Evolutionary conservation across 2,113 vertebrate species (phyloP).

Genomic region (Axis porcinus): DNA sequence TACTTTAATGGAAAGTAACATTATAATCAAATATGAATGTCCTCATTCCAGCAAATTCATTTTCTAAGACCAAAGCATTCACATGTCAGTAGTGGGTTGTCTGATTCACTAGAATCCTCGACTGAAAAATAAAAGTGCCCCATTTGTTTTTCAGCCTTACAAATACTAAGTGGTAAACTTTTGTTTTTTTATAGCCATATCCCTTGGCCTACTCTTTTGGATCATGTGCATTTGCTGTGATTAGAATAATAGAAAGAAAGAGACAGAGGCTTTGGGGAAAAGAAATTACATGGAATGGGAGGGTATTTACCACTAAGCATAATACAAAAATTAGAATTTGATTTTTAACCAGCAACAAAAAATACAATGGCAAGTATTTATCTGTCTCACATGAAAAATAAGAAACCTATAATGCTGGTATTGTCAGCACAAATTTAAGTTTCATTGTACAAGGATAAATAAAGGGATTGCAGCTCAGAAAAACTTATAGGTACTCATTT

Average conservation of each 20-base stretch:
- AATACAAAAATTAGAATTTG: not conserved
- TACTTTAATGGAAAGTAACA: not conserved
- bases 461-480: not conserved
- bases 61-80: not conserved
- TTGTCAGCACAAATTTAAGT: not conserved
- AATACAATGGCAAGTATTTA: not conserved
- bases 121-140: not conserved
- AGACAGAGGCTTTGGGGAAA: not conserved
- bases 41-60: not conserved
- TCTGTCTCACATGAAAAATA: not conserved
- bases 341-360: not conserved
- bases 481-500: not conserved
- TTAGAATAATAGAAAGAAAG: constrained; percentile 1
- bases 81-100: not conserved
- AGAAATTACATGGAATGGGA: not conserved
- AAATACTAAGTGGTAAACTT: not conserved
- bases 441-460: not conserved
- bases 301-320: not conserved
- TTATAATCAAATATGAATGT: not conserved
- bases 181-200: not conserved
- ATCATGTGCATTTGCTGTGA: not conserved
- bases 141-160: not conserved
- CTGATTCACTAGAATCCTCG: not conserved
- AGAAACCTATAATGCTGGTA: not conserved
- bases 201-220: not conserved